These are phyloP conservation scores for Taenaris catops DNA, from an alignment of 2,888 invertebrate genomes.

Conservation along the genomic window DNA sequence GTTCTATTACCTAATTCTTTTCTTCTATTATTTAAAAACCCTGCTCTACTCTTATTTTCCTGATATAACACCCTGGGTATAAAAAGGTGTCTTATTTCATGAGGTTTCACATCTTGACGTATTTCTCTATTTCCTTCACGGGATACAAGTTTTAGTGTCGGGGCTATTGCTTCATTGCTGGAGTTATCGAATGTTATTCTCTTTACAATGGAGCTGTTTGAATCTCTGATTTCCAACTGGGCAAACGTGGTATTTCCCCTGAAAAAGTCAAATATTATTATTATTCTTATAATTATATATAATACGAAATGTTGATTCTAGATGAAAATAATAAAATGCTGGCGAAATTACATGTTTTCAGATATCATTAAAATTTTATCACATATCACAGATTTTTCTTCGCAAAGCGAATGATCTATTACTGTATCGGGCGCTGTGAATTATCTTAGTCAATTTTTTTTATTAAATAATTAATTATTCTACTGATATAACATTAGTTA, in stretches of 20 bases:
- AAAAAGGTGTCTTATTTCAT: conserved; percentile 66
- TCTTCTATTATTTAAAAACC: conserved; percentile 60
- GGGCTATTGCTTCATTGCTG: conserved; percentile 49
- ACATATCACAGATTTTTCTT: too few relatives aligned
- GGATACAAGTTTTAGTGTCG: conserved; percentile 51
- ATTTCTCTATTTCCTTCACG: conserved; percentile 61
- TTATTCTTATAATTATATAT: too few relatives aligned
- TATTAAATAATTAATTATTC: too few relatives aligned
- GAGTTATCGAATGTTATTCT: conserved; percentile 60
- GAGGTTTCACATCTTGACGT: conserved; percentile 62
- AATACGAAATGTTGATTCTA: too few relatives aligned
- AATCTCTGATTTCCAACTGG: conserved; percentile 63
- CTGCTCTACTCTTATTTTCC: conserved; percentile 59
- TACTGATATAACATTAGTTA: too few relatives aligned
- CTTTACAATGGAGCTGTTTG: conserved; percentile 59
- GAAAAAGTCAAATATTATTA: conserved; percentile 40
- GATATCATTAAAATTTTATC: too few relatives aligned
- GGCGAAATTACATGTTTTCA: too few relatives aligned
- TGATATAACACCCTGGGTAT: conserved; percentile 53
- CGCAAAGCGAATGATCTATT: too few relatives aligned
- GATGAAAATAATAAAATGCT: too few relatives aligned
- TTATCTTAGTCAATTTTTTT: too few relatives aligned
- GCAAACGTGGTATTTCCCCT: conserved; percentile 69
- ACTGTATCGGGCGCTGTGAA: too few relatives aligned
- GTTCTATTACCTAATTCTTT: conserved; percentile 44